phyloP scores from a whole-genome alignment of 1,140 invertebrate species.

The Brachionus rubens region DNA sequence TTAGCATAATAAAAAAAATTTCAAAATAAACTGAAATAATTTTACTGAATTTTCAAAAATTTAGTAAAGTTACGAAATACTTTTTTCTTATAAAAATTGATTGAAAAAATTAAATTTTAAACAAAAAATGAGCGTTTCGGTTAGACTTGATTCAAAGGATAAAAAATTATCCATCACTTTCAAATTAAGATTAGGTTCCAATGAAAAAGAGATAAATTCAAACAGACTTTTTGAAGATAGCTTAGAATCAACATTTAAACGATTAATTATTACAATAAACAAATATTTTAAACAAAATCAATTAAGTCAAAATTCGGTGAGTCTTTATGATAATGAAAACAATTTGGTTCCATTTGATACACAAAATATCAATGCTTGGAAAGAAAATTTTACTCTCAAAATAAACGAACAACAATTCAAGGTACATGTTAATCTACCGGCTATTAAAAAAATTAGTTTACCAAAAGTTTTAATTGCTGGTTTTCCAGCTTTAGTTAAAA shows the following conservation, averaged over 20 bases:
- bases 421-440: conserved; percentile 2
- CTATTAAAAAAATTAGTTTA: conserved; percentile 9
- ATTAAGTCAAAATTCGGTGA: not conserved
- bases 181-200: no score
- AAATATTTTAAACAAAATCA: not conserved
- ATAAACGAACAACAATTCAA: conserved; percentile 29
- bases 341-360: not conserved
- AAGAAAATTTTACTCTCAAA: conserved; percentile 26
- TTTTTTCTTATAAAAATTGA: no score
- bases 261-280: not conserved
- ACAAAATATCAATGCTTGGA: conserved; percentile 36
- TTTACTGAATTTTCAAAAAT: no score
- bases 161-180: no score
- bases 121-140: no score
- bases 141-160: no score
- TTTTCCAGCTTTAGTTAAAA: conserved; percentile 13
- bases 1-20: no score
- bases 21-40: no score
- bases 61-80: no score
- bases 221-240: no score
- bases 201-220: no score
- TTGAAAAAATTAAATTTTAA: no score
- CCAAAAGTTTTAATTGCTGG: conserved; percentile 21
- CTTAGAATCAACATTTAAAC: not conserved
- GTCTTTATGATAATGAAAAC: not conserved